Evolutionary conservation across 2,888 invertebrate species (phyloP).

Genomic region (Danaus chrysippus): DNA sequence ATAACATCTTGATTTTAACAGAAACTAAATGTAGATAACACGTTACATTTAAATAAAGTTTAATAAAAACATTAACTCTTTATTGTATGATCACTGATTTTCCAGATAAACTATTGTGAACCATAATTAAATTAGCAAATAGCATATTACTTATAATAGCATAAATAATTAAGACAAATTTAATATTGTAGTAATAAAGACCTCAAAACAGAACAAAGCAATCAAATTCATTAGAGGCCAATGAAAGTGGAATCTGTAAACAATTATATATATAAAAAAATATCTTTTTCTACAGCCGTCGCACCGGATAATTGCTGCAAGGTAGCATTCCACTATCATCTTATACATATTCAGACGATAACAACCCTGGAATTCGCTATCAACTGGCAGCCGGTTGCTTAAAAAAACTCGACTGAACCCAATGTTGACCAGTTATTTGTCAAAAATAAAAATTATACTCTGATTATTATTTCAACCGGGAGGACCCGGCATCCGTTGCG

Average conservation of each 20-base stretch:
- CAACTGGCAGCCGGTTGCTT: conserved; percentile 19
- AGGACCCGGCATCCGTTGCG: conserved; percentile 53
- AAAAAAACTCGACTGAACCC: conserved; percentile 38
- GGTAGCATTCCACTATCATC: conserved; percentile 20
- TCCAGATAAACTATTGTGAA: too few relatives aligned
- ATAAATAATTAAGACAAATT: background rate
- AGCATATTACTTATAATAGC: too few relatives aligned
- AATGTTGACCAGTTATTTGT: conserved; percentile 69
- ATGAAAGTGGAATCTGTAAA: conserved; percentile 1
- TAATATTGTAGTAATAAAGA: background rate
- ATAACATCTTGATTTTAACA: too few relatives aligned
- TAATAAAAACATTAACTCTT: too few relatives aligned
- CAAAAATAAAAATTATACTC: conserved; percentile 73
- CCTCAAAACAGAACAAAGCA: background rate
- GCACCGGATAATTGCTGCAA: conserved; percentile 22
- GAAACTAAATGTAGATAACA: too few relatives aligned
- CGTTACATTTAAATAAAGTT: too few relatives aligned
- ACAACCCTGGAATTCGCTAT: conserved; percentile 18
- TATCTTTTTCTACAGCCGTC: conserved; percentile 2
- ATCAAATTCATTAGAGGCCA: background rate
- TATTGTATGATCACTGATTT: too few relatives aligned
- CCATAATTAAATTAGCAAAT: too few relatives aligned
- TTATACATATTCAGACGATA: conserved; percentile 29
- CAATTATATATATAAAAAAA: conserved; percentile 5
- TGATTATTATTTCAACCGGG: conserved; percentile 71